Base-by-base conservation (phyloP, 2,888 invertebrate genomes). In the Drosophila barbarae region DNA sequence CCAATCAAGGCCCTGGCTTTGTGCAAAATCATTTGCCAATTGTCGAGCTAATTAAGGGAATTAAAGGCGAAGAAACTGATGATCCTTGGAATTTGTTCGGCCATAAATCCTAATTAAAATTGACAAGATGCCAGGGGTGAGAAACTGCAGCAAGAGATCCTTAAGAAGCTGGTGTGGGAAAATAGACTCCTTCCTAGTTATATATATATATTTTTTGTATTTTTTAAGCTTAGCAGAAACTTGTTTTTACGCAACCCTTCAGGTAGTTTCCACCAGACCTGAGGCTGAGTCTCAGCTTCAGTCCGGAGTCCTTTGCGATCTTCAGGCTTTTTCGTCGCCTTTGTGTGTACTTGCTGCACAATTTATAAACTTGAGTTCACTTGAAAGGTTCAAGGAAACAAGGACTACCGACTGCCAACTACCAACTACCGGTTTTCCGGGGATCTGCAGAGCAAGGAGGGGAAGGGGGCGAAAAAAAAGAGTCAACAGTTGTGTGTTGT, bases 311-410 rank as follows among this genome's bases (percentile, higher is more conserved):
- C 38, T 54, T 59, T 34, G 26, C 42, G 15, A 42, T 42, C 26
- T 26, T 28, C 26, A 26, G 5, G 6, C 15, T 26, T 28, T 30
- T 32, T 28, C 41, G 18, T 30, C 13, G 46, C 30, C 32, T 32
- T 47, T 69, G 70, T 71, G 61, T 72, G 76, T 81, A 79, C 79
- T 83, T 79, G 84, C 79, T 75, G 72, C 78, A 81, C 76, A 82
- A 82, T 82, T 82, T 79, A 84, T 71, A 84, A 81, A 82, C 83
- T 84, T 84, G 84, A 81, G 81, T 81, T 84, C 84, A 81, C 82
- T 81, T 82, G 74, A 81, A 79, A 79, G 76, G 81, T 81, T 81
- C 81, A 81, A 81, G 81, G 84, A 72, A 81, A 84, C 79, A 32
- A 18, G 46, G 46, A 21, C 32, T 44, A 28, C 41, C 23, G 9